A percentile compares a stretch with the other conserved stretches of the same genome.
Evolutionary conservation across 2,797 vertebrate genomes (phyloP).

Genomic region (Sandelia bainsii): DNA sequence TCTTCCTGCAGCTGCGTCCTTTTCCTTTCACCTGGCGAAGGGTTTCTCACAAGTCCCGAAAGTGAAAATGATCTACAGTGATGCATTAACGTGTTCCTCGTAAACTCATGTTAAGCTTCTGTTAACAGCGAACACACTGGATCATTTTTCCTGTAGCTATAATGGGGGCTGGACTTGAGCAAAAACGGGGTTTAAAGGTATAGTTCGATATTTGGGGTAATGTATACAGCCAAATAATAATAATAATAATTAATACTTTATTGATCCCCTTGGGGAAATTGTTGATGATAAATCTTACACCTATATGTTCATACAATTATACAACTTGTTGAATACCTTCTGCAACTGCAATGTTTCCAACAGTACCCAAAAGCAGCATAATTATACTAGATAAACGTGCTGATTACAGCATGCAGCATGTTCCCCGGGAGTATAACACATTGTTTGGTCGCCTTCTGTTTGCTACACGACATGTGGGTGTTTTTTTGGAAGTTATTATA

Average conservation of each 20-base stretch:
- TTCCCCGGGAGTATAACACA: too few relatives aligned
- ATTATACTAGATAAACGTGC: background rate
- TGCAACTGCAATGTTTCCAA: background rate
- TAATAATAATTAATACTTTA: too few relatives aligned
- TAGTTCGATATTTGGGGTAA: too few relatives aligned
- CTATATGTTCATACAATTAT: background rate
- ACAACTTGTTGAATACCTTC: too few relatives aligned
- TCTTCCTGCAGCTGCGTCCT: accelerated
- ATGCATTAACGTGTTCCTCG: conserved; percentile 13
- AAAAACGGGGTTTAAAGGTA: background rate
- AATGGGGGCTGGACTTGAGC: background rate
- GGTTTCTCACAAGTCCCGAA: background rate
- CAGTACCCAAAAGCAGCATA: background rate
- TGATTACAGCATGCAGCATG: background rate
- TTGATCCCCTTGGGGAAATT: too few relatives aligned
- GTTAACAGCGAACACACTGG: too few relatives aligned
- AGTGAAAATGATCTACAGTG: background rate
- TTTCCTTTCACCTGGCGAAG: background rate
- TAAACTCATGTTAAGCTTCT: background rate
- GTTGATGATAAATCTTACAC: background rate
- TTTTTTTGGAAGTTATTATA: too few relatives aligned
- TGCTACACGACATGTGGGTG: too few relatives aligned
- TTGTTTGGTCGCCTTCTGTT: too few relatives aligned
- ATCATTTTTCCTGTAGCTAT: background rate
- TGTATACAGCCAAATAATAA: too few relatives aligned